Percentiles rank a stretch among this genome's conserved stretches.
Conservation (phyloP, 2,888 invertebrate genomes). For the Drosophila lacicola region DNA sequence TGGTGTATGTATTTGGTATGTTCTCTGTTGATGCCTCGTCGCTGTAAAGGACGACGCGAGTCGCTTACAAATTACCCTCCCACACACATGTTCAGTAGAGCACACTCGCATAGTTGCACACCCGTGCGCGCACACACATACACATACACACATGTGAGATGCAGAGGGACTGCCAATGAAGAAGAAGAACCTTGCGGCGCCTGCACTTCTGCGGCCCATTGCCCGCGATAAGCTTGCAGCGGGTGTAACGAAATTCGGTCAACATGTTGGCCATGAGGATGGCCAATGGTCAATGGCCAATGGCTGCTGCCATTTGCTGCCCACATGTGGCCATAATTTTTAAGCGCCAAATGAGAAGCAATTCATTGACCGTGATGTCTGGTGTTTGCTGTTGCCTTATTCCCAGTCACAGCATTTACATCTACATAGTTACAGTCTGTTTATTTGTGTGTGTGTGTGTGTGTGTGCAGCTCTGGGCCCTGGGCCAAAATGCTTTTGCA, state of each 20-base stretch:
- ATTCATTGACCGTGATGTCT: conserved; percentile 80
- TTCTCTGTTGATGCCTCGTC: conserved; percentile 41
- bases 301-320: conserved; percentile 55
- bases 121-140: too few relatives aligned
- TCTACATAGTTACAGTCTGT: conserved; percentile 28
- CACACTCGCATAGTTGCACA: conserved; percentile 3
- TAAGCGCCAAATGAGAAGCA: conserved; percentile 79
- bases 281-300: conserved; percentile 31
- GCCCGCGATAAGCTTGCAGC: conserved; percentile 76
- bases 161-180: conserved; percentile 21
- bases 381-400: conserved; percentile 63
- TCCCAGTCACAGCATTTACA: conserved; percentile 52
- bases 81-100: conserved; percentile 2
- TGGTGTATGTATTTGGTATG: conserved; percentile 25
- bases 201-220: conserved; percentile 53
- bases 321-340: conserved; percentile 81
- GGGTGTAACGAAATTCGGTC: conserved; percentile 72
- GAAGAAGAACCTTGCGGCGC: conserved; percentile 36
- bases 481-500: conserved; percentile 61
- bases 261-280: conserved; percentile 67
- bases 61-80: conserved; percentile 71
- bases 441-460: conserved; percentile 8
- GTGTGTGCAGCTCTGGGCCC: conserved; percentile 47
- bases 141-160: conserved; percentile 3
- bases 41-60: conserved; percentile 47